Evolutionary conservation across 2,888 invertebrate genomes (phyloP).

Genomic region (Erebia palarica): DNA sequence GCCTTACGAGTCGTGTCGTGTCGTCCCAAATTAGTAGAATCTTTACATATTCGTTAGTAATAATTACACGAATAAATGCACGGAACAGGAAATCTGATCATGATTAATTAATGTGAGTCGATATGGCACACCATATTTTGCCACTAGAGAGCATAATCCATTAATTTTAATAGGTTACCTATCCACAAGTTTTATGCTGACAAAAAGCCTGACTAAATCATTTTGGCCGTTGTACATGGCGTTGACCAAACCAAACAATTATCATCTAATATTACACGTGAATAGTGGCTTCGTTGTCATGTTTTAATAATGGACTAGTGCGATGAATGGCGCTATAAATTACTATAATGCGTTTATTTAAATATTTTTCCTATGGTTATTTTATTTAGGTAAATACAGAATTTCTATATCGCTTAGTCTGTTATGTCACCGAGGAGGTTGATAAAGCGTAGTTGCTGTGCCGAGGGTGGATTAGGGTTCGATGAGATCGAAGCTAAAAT

Average conservation of each 20-base stretch:
- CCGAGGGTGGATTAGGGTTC: too few relatives aligned
- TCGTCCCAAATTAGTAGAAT: too few relatives aligned
- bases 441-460: too few relatives aligned
- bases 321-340: conserved; percentile 18
- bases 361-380: neutral
- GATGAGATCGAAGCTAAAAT: too few relatives aligned
- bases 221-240: conserved; percentile 3
- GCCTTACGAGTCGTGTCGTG: too few relatives aligned
- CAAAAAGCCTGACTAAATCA: neutral
- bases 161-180: neutral
- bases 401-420: neutral
- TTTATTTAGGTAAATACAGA: neutral
- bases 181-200: neutral
- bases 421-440: neutral
- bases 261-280: conserved; percentile 48
- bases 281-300: conserved; percentile 47
- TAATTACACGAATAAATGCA: too few relatives aligned
- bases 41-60: too few relatives aligned
- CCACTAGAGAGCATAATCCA: neutral
- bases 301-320: conserved; percentile 13
- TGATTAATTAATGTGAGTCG: too few relatives aligned
- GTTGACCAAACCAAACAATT: conserved; percentile 12
- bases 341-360: neutral
- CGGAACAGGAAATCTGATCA: too few relatives aligned
- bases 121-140: too few relatives aligned